A percentile compares a stretch with the other conserved stretches of the same genome.
phyloP scores from a whole-genome alignment of 1,140 invertebrate genomes.

The Calliphora vicina region DNA sequence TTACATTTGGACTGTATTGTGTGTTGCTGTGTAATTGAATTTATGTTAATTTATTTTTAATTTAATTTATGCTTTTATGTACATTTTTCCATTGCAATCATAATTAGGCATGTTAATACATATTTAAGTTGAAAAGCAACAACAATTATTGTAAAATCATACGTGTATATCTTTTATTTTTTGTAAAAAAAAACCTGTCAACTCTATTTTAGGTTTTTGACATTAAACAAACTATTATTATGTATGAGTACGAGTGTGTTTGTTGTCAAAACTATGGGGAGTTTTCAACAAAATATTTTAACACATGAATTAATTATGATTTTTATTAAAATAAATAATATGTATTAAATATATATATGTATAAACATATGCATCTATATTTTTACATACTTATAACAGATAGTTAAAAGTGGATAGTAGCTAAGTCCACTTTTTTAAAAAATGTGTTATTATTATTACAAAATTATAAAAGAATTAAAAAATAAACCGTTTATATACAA shows the following conservation, averaged over 20 bases:
- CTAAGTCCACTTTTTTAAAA: too few relatives aligned
- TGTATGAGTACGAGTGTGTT: not conserved
- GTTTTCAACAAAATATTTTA: not conserved
- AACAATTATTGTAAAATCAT: not conserved
- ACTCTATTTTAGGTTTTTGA: not conserved
- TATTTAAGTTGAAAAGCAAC: not conserved
- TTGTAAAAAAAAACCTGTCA: not conserved
- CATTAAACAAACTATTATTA: not conserved
- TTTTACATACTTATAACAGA: too few relatives aligned
- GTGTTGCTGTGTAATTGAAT: constrained; percentile 18
- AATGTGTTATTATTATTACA: too few relatives aligned
- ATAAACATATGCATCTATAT: not conserved
- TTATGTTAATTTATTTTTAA: constrained; percentile 33
- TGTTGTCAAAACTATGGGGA: not conserved
- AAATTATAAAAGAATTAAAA: too few relatives aligned
- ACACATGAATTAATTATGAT: not conserved
- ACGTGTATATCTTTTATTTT: not conserved
- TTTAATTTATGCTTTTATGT: constrained; percentile 17
- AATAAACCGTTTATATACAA: too few relatives aligned
- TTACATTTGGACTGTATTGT: constrained; percentile 24
- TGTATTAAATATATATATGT: not conserved
- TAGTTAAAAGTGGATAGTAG: too few relatives aligned
- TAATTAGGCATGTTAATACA: constrained; percentile 22
- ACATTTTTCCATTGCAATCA: not conserved
- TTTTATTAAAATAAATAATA: not conserved